Evolutionary conservation across 2,888 invertebrate genomes (phyloP), one percentile per base, ranked within the genome.

Genomic region (Choristoneura rosaceana): DNA sequence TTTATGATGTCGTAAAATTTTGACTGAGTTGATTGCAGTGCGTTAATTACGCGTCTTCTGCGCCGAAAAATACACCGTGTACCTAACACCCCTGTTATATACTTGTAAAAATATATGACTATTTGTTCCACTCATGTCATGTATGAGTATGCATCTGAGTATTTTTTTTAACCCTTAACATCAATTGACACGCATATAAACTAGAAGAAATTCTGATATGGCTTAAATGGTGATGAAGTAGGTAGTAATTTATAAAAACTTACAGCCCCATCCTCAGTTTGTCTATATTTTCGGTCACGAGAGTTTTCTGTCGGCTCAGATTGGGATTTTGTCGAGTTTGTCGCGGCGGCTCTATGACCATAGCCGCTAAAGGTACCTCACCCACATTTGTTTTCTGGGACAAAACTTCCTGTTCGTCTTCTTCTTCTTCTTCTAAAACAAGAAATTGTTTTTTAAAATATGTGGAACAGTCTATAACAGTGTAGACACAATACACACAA

Each of bases 271-370:
- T 69, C 33, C 86, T 84, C 14, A 91, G 80, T 52, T 80, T 82
- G 14, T 87, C 89, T 58, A 92, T 47, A 61, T 92, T 84, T 4
- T 84, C 86, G 38, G 87, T 84, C 3, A 91, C 81, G 0, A 93
- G 84, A 3, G 86, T 84, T 74, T 90, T 94, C n/a, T 86, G 85
- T 69, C 84, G 86, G 73, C 90, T 89, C 58, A 88, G 79, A 75
- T 89, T 93, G 0, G 93, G 94, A 50, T 94, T 93, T 78, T 93
- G 93, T 0, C 94, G 87, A 4, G 76, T 91, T 66, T 87, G 84
- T 0, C 94, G 88, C 0, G 86, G 90, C 0, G 82, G 84, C 45
- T 83, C 82, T 3, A 84, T 69, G 8, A 77, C 47, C 66, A 77
- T 75, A 3, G 80, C 74, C 0, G 70, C 52, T 14, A 69, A 12